Evolutionary conservation across 2,797 vertebrate genomes (phyloP), one percentile per base, ranked within the genome.

Genomic region (Natrix natrix): DNA sequence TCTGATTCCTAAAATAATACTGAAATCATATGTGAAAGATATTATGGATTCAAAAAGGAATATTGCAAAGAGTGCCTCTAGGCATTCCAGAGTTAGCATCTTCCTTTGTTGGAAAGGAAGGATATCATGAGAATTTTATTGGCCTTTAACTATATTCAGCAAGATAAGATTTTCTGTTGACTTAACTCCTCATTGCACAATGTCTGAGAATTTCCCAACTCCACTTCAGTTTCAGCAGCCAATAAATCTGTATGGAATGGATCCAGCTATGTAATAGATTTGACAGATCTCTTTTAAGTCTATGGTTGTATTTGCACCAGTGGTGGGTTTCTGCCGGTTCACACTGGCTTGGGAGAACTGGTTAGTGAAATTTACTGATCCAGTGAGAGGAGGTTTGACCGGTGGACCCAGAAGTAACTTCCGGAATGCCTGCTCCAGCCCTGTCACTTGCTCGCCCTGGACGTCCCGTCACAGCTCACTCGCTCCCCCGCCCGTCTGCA

Each of bases 61-160:
- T 26, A 52, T 83, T 54, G 17, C 37, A 92, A 32, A 92, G 52
- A 22, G 56, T 26, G 61, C 28, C 61, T 92, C 88, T 54, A 56
- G 16, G 32, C 55, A 61, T 26, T 87, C 32, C 24, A 32, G 32
- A n/a, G 24, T 22, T 92, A 37, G 28, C 59, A 57, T 7, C 6
- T 57, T 92, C 55, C 20, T 92, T 56, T 92, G 11, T 28, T 92
- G 69, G 69, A 43, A 92, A 20, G 57, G 20, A 92, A 59, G 26
- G 28, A 48, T 37, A 57, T 60, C 6, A 57, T 20, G 86, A 89
- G 17, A 10, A 8, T 88, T 87, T 88, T 54, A 61, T 88, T 92
- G 74, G 56, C 52, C 26, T 56, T 87, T 55, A 87, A 66, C 24
- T 69, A 89, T 66, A 24, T 61, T 48, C 24, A 92, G 26, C 20